phyloP scores from a whole-genome alignment of 2,113 vertebrate genomes.

The Opisthocomus hoazin region DNA sequence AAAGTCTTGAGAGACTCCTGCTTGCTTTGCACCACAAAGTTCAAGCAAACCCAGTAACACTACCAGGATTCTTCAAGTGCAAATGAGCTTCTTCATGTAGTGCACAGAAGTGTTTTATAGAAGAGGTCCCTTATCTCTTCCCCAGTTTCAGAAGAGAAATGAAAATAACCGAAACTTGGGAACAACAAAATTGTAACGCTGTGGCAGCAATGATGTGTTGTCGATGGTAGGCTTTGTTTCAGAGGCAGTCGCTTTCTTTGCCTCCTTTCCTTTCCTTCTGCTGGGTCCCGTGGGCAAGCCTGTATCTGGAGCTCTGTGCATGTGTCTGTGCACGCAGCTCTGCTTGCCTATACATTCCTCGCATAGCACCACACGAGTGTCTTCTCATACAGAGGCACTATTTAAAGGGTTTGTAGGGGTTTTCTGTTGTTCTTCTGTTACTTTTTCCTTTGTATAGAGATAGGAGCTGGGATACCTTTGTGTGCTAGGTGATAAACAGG shows the following conservation, averaged over 20 bases:
- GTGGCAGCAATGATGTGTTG: not conserved
- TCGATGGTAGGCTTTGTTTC: not conserved
- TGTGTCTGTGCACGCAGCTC: not conserved
- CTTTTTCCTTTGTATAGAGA: not conserved
- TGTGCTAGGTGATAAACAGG: not conserved
- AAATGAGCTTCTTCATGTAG: constrained; percentile 35
- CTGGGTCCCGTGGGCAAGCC: not conserved
- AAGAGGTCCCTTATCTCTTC: not conserved
- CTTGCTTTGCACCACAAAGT: constrained; percentile 61
- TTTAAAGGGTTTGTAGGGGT: not conserved
- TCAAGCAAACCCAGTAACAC: constrained; percentile 55
- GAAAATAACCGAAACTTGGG: not conserved
- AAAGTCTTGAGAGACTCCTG: constrained; percentile 34
- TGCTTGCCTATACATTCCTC: not conserved
- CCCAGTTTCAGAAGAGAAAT: not conserved
- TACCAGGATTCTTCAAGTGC: constrained; percentile 60
- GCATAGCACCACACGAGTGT: not conserved
- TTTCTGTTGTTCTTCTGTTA: not conserved
- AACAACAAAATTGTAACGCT: not conserved
- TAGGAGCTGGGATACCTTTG: not conserved
- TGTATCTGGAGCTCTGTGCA: not conserved
- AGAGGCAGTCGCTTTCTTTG: not conserved
- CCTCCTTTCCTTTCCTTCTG: not conserved
- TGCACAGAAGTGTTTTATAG: constrained; percentile 1
- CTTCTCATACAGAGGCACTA: not conserved